A percentile compares a stretch with the other conserved stretches of the same genome.
Evolutionary conservation across 2,113 vertebrate species (phyloP).

Genomic region (Chloropsis cyanopogon): DNA sequence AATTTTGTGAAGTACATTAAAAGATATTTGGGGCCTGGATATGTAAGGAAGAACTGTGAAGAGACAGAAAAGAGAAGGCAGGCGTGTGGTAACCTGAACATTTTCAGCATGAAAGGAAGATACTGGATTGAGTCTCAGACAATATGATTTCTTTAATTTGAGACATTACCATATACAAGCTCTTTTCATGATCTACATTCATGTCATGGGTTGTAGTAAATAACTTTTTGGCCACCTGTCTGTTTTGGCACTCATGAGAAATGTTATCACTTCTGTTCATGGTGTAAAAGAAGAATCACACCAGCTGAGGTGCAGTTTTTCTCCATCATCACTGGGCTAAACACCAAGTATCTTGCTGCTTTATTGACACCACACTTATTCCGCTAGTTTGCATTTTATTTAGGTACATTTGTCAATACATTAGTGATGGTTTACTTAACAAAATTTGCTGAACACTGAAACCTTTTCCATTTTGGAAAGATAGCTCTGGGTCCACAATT

Average conservation of each 20-base stretch:
- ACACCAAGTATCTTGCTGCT: background rate
- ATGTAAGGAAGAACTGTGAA: background rate
- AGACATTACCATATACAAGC: background rate
- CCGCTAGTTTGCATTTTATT: background rate
- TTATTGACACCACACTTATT: background rate
- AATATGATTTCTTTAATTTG: background rate
- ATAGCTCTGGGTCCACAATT: background rate
- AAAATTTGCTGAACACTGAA: background rate
- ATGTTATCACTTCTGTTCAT: background rate
- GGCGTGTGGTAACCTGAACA: rapidly evolving
- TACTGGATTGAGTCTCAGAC: background rate
- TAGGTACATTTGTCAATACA: background rate
- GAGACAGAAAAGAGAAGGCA: background rate
- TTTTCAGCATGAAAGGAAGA: background rate
- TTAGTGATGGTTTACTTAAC: background rate
- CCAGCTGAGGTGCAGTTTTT: background rate
- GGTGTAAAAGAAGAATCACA: background rate
- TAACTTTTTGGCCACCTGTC: background rate
- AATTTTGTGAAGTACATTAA: background rate
- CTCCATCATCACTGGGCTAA: background rate
- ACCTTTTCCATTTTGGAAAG: background rate
- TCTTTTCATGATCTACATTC: background rate
- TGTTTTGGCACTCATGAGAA: background rate
- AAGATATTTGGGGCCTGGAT: background rate
- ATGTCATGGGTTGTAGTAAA: background rate